These are phyloP conservation scores for Epirrhoe tristata DNA, from an alignment of 2,888 invertebrate species.

Conservation along the genomic window DNA sequence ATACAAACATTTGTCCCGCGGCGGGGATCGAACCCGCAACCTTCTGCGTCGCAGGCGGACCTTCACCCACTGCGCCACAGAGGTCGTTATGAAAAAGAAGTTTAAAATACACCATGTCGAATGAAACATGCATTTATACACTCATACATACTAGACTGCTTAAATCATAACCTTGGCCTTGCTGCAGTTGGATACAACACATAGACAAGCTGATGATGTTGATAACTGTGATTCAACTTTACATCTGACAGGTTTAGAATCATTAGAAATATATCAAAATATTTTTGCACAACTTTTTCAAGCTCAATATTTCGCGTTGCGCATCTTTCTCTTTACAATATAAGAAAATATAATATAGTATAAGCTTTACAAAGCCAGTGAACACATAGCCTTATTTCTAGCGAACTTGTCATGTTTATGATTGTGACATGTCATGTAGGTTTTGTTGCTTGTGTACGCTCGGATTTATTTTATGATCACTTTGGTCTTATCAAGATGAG, in stretches of 20 bases:
- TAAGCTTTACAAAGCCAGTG: neutral
- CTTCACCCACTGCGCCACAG: too few species aligned
- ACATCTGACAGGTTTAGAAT: neutral
- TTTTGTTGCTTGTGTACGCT: constrained; percentile 10
- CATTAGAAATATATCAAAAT: neutral
- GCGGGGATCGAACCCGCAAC: too few species aligned
- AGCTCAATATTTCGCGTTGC: neutral
- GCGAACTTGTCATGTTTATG: constrained; percentile 10
- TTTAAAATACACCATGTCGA: too few species aligned
- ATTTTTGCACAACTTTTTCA: neutral
- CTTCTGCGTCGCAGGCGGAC: too few species aligned
- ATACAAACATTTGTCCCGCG: too few species aligned
- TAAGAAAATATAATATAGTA: neutral
- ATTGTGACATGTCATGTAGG: constrained; percentile 7
- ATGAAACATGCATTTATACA: too few species aligned
- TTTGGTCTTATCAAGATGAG: constrained; percentile 4
- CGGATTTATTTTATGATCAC: constrained; percentile 12
- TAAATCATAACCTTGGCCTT: too few species aligned
- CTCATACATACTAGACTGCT: too few species aligned
- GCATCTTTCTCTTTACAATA: neutral
- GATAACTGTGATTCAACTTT: neutral
- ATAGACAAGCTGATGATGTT: neutral
- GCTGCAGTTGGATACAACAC: too few species aligned
- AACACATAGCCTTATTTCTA: neutral
- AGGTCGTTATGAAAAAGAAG: too few species aligned